Evolutionary conservation across 64 coral and sea anemone species (phyloP).

Genomic region (Montipora cactus): DNA sequence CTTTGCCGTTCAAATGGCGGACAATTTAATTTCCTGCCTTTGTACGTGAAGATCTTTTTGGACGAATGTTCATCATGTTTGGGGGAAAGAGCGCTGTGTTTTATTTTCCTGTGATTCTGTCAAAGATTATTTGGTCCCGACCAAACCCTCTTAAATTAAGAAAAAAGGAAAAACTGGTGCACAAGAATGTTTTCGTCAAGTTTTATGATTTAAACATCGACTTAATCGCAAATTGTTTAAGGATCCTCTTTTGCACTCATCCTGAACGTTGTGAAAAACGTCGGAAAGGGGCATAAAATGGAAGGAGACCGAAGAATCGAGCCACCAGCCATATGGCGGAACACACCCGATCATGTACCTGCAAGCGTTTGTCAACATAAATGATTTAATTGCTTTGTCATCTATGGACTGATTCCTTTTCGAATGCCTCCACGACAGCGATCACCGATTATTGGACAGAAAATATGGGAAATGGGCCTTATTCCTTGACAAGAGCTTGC

Average conservation of each 20-base stretch:
- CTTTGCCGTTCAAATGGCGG: neutral
- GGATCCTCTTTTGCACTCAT: neutral
- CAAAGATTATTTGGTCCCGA: too few species aligned
- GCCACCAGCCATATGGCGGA: slow-evolving; percentile 14
- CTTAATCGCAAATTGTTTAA: too few species aligned
- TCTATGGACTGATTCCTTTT: slow-evolving; percentile 67
- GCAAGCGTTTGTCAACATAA: slow-evolving; percentile 78
- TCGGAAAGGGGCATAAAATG: slow-evolving; percentile 1
- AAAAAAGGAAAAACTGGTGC: too few species aligned
- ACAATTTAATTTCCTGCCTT: neutral
- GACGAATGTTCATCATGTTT: neutral
- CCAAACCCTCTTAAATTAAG: too few species aligned
- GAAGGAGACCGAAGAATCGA: neutral
- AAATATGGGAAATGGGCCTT: slow-evolving; percentile 85
- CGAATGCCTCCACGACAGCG: slow-evolving; percentile 64
- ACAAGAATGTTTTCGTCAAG: too few species aligned
- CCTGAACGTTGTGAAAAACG: neutral
- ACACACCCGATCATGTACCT: slow-evolving; percentile 67
- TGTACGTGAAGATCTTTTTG: too few species aligned
- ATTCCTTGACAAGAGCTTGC: slow-evolving; percentile 46
- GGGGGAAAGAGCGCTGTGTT: neutral
- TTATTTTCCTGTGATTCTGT: neutral
- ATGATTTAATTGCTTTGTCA: slow-evolving; percentile 91
- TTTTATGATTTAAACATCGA: too few species aligned
- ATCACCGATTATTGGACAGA: slow-evolving; percentile 66